phyloP scores from a whole-genome alignment of 1,140 invertebrate genomes.

The Caenorhabditis brenneri region DNA sequence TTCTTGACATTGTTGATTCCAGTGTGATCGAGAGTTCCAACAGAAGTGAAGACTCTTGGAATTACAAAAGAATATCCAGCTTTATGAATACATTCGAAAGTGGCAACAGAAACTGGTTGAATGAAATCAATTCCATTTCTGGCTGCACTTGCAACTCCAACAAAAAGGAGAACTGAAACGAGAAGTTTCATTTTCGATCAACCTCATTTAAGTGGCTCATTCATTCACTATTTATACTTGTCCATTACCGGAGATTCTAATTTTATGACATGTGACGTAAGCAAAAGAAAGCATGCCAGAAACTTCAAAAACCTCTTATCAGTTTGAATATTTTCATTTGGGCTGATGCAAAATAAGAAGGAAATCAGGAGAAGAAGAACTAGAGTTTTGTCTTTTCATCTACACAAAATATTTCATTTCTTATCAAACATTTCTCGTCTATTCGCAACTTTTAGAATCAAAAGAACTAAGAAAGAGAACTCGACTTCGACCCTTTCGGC shows the following conservation, averaged over 20 bases:
- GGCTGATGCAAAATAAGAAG: constrained; percentile 4
- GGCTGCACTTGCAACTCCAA: neutral
- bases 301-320: constrained; percentile 4
- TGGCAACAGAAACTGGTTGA: constrained; percentile 9
- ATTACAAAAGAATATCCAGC: constrained; percentile 58
- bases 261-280: constrained; percentile 1
- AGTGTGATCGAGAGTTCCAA: constrained; percentile 50
- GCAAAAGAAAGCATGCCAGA: neutral
- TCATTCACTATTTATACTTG: neutral
- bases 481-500: neutral
- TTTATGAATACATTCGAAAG: constrained; percentile 52
- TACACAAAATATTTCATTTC: neutral
- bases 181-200: neutral
- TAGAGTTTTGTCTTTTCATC: neutral
- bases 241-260: neutral
- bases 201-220: neutral
- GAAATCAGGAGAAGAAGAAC: neutral
- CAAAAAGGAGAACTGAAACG: neutral
- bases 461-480: constrained; percentile 3
- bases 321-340: neutral
- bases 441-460: neutral
- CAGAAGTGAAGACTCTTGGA: constrained; percentile 51
- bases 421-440: neutral
- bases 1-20: constrained; percentile 58
- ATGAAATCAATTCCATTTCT: constrained; percentile 41